Evolutionary conservation across 2,797 vertebrate genomes (phyloP), one percentile per base, ranked within the genome.

Genomic region (Aldrovandia affinis): DNA sequence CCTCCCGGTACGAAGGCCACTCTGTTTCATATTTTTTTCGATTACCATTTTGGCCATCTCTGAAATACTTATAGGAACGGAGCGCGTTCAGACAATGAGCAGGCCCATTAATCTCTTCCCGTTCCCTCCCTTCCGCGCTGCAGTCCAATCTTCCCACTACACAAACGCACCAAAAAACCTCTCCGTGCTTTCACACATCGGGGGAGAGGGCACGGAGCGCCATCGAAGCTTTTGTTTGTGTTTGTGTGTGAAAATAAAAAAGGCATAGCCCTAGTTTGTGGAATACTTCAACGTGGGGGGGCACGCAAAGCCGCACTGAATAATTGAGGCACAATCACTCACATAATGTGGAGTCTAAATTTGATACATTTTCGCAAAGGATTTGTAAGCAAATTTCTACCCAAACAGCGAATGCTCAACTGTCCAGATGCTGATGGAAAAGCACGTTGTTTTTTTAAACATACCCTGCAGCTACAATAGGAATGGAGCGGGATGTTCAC

Each of bases 1-100:
- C 94, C 94, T 95, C 95, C 93, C 93, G 91, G 94, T 95, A 95
- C 92, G 94, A 96, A 96, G 95, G 93, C 92, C 93, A 94, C 93
- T 93, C 93, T 93, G 94, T 95, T 95, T 94, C 93, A 95, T 95
- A 95, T 39, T 94, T 95, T n/a, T 83, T 94, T 94, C 90, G 89
- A 96, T 95, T 96, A 95, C 95, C 94, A 96, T 95, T 95, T 95
- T 94, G 92, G 85, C 87, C 86, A 86, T 85, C 79, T 87, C 84
- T 57, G 85, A 86, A 79, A 87, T 86, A 89, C 86, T 87, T 87
- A 88, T 85, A 86, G 86, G 94, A 95, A 93, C 92, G 90, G 94
- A 93, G 92, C 92, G 91, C 15, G 30, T 28, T 93, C 93, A 93
- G 92, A 94, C 93, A 95, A 95, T 86, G 79, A 92, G 93, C 92